These are phyloP conservation scores for Venustoraphidia nigricollis DNA, from an alignment of 2,888 invertebrate species.

Conservation along the genomic window DNA sequence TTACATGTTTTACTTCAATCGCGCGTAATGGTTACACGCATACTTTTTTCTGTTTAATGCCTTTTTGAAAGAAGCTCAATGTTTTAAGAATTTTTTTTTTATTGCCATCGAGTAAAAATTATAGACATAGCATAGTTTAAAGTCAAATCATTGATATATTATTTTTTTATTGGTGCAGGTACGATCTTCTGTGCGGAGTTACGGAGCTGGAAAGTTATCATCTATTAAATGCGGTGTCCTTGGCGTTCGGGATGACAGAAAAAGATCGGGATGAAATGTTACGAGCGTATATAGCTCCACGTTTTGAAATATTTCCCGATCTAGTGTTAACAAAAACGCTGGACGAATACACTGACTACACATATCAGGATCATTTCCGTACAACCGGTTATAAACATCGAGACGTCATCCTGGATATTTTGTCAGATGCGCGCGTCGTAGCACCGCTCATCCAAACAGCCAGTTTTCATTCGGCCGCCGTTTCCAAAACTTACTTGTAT, in stretches of 20 bases:
- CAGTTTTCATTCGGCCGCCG: slow-evolving; percentile 57
- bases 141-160: neutral
- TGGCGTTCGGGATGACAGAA: slow-evolving; percentile 58
- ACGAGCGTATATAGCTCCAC: slow-evolving; percentile 58
- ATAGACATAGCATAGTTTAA: neutral
- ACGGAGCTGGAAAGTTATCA: slow-evolving; percentile 71
- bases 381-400: slow-evolving; percentile 44
- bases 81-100: too few relatives aligned
- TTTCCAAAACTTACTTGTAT: slow-evolving; percentile 71
- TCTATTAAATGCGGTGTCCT: slow-evolving; percentile 51
- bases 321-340: slow-evolving; percentile 45
- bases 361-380: slow-evolving; percentile 33
- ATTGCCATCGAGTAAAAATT: neutral
- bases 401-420: slow-evolving; percentile 69
- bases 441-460: slow-evolving; percentile 68
- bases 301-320: slow-evolving; percentile 62
- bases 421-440: slow-evolving; percentile 77
- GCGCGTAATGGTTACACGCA: too few relatives aligned
- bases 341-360: slow-evolving; percentile 33
- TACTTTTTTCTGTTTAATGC: too few relatives aligned
- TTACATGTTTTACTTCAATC: too few relatives aligned
- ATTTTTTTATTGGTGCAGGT: slow-evolving; percentile 33
- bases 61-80: too few relatives aligned
- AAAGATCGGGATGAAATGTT: slow-evolving; percentile 62
- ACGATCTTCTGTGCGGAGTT: slow-evolving; percentile 75